Evolutionary conservation across 2,113 vertebrate species (phyloP).

Genomic region (Ageneiosus marmoratus): DNA sequence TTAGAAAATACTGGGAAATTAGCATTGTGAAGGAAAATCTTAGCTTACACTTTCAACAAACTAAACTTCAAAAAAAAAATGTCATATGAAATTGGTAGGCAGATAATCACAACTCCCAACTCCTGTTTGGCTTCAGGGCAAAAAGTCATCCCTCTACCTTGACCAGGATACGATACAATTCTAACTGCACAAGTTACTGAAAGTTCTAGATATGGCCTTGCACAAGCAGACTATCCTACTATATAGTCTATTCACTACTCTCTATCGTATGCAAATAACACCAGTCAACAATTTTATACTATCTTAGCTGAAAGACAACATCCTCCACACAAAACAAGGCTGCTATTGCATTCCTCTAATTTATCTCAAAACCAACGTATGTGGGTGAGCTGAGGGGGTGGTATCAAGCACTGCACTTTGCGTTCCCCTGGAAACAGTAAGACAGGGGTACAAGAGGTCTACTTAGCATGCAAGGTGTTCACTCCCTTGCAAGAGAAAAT

Average conservation of each 20-base stretch:
- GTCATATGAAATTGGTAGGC: neutral
- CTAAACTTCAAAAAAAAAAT: neutral
- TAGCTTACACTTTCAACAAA: neutral
- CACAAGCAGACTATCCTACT: neutral
- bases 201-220: neutral
- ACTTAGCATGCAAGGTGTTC: slow-evolving; percentile 44
- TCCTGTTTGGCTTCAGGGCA: neutral
- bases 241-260: no score
- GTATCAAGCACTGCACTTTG: slow-evolving; percentile 23
- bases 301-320: slow-evolving; percentile 1
- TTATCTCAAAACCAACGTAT: slow-evolving; percentile 21
- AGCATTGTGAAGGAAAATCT: neutral
- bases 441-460: slow-evolving; percentile 31
- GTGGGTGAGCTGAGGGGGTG: slow-evolving; percentile 29
- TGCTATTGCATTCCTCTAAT: slow-evolving; percentile 22
- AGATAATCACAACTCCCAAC: neutral
- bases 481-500: slow-evolving; percentile 27
- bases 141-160: neutral
- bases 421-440: slow-evolving; percentile 48
- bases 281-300: neutral
- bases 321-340: slow-evolving; percentile 21
- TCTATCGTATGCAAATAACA: neutral
- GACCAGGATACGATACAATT: neutral
- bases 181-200: neutral
- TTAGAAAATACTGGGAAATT: neutral